These are phyloP conservation scores for Phrynosoma blainvillii DNA, from an alignment of 2,113 vertebrate species.

Conservation along the genomic window DNA sequence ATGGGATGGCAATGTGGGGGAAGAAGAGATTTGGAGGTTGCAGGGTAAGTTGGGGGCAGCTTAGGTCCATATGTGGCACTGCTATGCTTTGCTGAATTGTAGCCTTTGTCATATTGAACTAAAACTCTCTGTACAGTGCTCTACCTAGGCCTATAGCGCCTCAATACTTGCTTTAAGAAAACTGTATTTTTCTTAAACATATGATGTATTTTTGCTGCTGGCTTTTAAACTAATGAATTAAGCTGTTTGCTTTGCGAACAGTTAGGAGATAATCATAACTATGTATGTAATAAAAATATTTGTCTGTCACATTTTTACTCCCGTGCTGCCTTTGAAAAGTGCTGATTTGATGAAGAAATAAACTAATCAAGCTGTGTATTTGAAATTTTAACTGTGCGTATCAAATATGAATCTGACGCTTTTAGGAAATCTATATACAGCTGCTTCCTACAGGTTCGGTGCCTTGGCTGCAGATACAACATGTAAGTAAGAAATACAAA, in stretches of 20 bases:
- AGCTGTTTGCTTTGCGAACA: neutral
- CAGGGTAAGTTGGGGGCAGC: too few species aligned
- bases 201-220: neutral
- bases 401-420: neutral
- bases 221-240: neutral
- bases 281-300: conserved; percentile 14
- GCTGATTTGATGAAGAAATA: neutral
- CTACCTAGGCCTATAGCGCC: neutral
- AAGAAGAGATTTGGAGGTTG: too few species aligned
- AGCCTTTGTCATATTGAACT: neutral
- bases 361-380: neutral
- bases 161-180: neutral
- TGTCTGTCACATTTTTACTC: neutral
- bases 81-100: too few species aligned
- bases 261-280: neutral
- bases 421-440: neutral
- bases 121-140: neutral
- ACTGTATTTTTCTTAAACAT: neutral
- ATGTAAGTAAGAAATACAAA: too few species aligned
- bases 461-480: neutral
- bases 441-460: neutral
- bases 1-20: too few species aligned
- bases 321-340: neutral
- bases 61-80: too few species aligned
- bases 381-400: neutral